Conservation (phyloP, 2,888 invertebrate species). For the Seira musarum region DNA sequence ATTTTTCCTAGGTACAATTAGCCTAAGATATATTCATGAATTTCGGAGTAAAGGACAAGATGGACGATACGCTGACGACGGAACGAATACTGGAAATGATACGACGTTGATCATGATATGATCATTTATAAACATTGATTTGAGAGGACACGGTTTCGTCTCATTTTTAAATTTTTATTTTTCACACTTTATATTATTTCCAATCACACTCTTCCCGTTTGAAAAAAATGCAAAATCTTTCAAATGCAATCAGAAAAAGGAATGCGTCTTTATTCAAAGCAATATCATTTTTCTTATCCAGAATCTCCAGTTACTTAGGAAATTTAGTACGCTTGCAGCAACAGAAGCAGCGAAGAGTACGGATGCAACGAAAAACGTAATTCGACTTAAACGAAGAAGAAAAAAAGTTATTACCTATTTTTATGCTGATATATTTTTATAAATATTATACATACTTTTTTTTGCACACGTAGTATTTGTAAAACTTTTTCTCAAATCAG, state of each 20-base stretch:
- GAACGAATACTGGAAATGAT: background rate
- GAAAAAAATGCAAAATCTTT: no score
- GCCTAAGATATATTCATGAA: background rate
- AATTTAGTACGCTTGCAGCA: conserved; percentile 59
- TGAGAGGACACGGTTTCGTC: conserved; percentile 2
- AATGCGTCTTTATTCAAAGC: background rate
- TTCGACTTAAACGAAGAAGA: conserved; percentile 15
- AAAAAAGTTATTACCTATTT: conserved; percentile 9
- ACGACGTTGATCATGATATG: background rate
- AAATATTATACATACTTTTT: conserved; percentile 7
- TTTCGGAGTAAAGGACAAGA: conserved; percentile 9
- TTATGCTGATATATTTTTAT: conserved; percentile 4
- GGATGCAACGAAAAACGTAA: conserved; percentile 53
- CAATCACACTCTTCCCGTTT: background rate
- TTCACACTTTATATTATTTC: background rate
- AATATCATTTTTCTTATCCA: conserved; percentile 33
- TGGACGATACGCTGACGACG: conserved; percentile 3
- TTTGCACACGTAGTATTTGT: background rate
- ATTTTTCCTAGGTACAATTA: background rate
- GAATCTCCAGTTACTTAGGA: conserved; percentile 60
- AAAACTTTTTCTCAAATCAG: background rate
- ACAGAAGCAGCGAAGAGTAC: conserved; percentile 52
- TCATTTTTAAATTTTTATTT: background rate
- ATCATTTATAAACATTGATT: background rate
- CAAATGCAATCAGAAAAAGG: background rate